Conservation (phyloP, 2,888 invertebrate genomes). For the Vesta saturnalis region DNA sequence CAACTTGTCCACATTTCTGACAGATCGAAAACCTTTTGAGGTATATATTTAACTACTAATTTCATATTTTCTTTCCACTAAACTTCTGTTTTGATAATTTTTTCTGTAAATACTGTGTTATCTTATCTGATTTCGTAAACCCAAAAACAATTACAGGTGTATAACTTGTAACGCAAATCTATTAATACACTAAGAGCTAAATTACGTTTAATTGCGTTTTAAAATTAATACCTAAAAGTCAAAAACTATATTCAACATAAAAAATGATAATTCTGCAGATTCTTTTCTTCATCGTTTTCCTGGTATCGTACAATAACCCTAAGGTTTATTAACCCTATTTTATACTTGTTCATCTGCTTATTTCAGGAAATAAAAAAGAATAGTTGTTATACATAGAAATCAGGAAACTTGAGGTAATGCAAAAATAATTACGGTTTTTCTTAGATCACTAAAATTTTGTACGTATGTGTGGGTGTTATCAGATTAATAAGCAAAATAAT, state of each 20-base stretch:
- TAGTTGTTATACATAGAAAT: constrained; percentile 14
- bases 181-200: too few relatives aligned
- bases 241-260: constrained; percentile 28
- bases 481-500: constrained; percentile 8
- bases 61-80: too few relatives aligned
- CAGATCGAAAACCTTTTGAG: too few relatives aligned
- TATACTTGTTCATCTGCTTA: constrained; percentile 22
- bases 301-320: constrained; percentile 38
- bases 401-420: constrained; percentile 29
- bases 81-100: too few relatives aligned
- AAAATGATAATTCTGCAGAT: constrained; percentile 37
- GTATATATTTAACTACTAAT: too few relatives aligned
- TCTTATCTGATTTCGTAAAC: too few relatives aligned
- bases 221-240: too few relatives aligned
- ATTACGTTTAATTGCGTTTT: too few relatives aligned
- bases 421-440: constrained; percentile 24
- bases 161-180: too few relatives aligned
- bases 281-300: constrained; percentile 41
- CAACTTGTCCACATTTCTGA: too few relatives aligned
- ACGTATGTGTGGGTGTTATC: constrained; percentile 8
- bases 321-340: constrained; percentile 39
- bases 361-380: constrained; percentile 30
- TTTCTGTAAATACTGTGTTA: too few relatives aligned
- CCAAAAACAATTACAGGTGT: too few relatives aligned
- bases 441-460: constrained; percentile 10